A percentile compares a stretch with the other conserved stretches of the same genome.
phyloP scores from a whole-genome alignment of 2,888 invertebrate genomes.

The Nephrotoma flavescens region DNA sequence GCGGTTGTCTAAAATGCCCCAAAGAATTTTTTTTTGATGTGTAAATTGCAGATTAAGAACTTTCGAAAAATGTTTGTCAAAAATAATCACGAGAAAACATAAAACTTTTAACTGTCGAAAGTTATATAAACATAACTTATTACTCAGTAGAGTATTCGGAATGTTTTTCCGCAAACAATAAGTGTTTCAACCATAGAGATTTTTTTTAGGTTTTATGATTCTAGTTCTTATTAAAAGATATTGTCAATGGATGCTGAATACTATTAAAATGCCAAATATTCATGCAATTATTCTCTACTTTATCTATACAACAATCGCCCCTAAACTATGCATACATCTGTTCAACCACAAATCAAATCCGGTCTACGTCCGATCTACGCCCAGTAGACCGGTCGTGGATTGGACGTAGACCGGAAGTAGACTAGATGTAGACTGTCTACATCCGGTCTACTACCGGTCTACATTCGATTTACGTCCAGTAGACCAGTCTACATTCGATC shows the following conservation, averaged over 20 bases:
- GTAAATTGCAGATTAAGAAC: too few relatives aligned
- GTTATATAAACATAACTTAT: background rate
- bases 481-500: too few relatives aligned
- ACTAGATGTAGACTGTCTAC: too few relatives aligned
- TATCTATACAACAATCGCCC: too few relatives aligned
- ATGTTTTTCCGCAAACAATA: background rate
- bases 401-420: too few relatives aligned
- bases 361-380: too few relatives aligned
- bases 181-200: background rate
- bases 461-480: too few relatives aligned
- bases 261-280: background rate
- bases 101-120: background rate
- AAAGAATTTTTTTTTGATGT: background rate
- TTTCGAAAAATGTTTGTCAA: background rate
- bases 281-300: too few relatives aligned
- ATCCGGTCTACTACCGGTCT: too few relatives aligned
- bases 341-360: too few relatives aligned
- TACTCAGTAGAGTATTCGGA: background rate
- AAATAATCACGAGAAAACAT: background rate
- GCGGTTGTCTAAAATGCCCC: background rate
- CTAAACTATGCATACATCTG: too few relatives aligned
- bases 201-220: background rate
- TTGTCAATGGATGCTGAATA: background rate
- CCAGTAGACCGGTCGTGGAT: too few relatives aligned
- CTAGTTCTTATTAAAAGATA: background rate